phyloP scores from a whole-genome alignment of 2,797 vertebrate species.

The Orestias chungarensis region DNA sequence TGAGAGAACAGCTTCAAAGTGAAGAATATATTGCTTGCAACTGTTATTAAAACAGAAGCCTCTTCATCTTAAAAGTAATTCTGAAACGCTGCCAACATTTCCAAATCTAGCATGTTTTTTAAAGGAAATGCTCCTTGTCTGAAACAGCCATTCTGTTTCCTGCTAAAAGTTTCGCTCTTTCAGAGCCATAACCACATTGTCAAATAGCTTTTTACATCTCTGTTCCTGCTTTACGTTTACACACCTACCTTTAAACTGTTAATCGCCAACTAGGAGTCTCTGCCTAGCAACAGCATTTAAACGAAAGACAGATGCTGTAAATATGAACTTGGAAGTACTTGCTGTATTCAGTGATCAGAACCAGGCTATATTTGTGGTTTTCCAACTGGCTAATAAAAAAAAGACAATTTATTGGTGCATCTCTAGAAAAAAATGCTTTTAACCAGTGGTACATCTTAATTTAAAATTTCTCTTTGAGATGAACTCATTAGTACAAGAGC shows the following conservation, averaged over 20 bases:
- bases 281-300: not conserved
- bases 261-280: not conserved
- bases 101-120: not conserved
- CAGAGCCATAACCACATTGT: not conserved
- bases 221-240: not conserved
- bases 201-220: not conserved
- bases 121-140: not conserved
- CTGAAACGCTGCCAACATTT: not conserved
- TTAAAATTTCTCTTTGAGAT: constrained; percentile 41
- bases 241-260: not conserved
- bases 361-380: not conserved
- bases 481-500: constrained; percentile 35
- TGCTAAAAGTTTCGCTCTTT: not conserved
- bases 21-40: not conserved
- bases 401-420: not conserved
- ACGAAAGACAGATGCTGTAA: not conserved
- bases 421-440: constrained; percentile 14
- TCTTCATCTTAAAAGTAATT: not conserved
- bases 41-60: not conserved
- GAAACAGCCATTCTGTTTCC: not conserved
- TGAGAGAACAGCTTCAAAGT: not conserved
- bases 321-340: not conserved
- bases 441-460: constrained; percentile 17
- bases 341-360: not conserved
- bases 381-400: not conserved